A percentile compares a stretch with the other conserved stretches of the same genome.
These are phyloP conservation scores for Pampusana beccarii DNA, from an alignment of 2,113 vertebrate species.

Conservation along the genomic window DNA sequence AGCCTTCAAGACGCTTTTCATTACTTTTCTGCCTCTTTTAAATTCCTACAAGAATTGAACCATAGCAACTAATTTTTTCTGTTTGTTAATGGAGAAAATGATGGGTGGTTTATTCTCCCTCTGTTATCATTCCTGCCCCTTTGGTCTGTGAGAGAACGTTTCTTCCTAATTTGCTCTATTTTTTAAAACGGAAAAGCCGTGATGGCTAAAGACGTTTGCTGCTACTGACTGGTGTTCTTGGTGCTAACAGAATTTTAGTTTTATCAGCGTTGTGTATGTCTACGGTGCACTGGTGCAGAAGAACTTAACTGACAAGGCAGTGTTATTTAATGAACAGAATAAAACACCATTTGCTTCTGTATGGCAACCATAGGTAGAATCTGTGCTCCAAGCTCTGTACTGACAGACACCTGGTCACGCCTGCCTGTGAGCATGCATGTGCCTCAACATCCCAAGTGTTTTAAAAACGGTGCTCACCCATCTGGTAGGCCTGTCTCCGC, in stretches of 20 bases:
- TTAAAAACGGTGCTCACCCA: constrained; percentile 67
- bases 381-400: constrained; percentile 10
- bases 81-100: not conserved
- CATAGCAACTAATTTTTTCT: not conserved
- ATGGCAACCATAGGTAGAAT: not conserved
- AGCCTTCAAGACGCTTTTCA: not conserved
- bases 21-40: not conserved
- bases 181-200: not conserved
- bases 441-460: constrained; percentile 53
- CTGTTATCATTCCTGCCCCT: not conserved
- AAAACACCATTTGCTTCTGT: not conserved
- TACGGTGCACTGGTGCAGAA: constrained; percentile 1
- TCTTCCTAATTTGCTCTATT: not conserved
- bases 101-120: not conserved
- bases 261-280: not conserved
- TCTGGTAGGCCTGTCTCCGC: constrained; percentile 62
- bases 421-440: constrained; percentile 69
- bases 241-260: not conserved
- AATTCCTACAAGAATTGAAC: not conserved
- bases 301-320: not conserved
- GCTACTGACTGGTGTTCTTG: not conserved
- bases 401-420: not conserved
- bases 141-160: not conserved
- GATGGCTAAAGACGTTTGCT: not conserved
- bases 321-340: not conserved